phyloP scores from a whole-genome alignment of 2,888 invertebrate species.

The Malachius bipustulatus region DNA sequence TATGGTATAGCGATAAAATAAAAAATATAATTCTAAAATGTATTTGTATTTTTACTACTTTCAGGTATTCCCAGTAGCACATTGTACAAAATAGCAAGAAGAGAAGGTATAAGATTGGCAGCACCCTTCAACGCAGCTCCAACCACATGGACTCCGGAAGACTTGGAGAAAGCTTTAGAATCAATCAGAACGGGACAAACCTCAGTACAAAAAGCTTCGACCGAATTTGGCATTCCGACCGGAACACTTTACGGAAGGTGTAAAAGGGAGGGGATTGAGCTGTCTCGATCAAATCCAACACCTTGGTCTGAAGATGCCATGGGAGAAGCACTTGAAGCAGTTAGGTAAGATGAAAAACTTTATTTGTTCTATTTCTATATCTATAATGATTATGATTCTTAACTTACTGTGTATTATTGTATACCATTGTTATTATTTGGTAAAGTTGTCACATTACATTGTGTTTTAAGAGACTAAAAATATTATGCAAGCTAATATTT shows the following conservation, averaged over 20 bases:
- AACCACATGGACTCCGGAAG: conserved; percentile 76
- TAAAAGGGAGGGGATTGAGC: conserved; percentile 79
- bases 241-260: conserved; percentile 82
- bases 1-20: conserved; percentile 44
- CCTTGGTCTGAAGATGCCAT: conserved; percentile 91
- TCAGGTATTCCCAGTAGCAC: conserved; percentile 80
- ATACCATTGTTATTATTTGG: no score
- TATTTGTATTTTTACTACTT: conserved; percentile 14
- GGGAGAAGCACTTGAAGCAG: conserved; percentile 82
- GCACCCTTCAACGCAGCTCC: conserved; percentile 87
- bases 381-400: no score
- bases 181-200: conserved; percentile 69
- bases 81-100: conserved; percentile 79
- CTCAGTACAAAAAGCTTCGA: conserved; percentile 76
- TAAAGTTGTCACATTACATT: no score
- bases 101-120: conserved; percentile 78
- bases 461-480: no score
- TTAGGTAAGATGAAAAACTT: conserved; percentile 58
- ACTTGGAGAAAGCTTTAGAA: conserved; percentile 69
- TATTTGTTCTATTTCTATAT: no score
- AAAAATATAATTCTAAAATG: conserved; percentile 2
- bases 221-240: conserved; percentile 78
- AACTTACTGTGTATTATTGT: no score
- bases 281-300: conserved; percentile 80
- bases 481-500: no score